phyloP scores from a whole-genome alignment of 2,888 invertebrate species.

The Habrosyne pyritoides region DNA sequence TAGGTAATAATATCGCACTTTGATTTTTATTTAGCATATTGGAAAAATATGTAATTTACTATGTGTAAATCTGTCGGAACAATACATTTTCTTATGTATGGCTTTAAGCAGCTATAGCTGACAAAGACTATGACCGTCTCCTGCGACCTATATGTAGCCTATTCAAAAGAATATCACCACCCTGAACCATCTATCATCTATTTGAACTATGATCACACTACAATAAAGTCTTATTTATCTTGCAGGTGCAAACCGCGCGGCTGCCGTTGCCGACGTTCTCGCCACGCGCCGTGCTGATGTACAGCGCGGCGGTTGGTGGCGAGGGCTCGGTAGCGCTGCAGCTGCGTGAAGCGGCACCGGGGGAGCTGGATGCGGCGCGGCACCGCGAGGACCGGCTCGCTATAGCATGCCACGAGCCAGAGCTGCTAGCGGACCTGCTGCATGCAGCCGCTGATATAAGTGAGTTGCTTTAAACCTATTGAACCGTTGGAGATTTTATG shows the following conservation, averaged over 20 bases:
- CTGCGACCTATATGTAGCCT: too few relatives aligned
- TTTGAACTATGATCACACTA: too few relatives aligned
- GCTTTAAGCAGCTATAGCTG: too few relatives aligned
- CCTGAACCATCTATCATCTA: too few relatives aligned
- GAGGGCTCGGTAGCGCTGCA: slow-evolving; percentile 84
- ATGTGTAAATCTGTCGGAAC: too few relatives aligned
- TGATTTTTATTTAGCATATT: too few relatives aligned
- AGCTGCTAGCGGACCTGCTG: slow-evolving; percentile 88
- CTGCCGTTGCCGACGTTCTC: slow-evolving; percentile 80
- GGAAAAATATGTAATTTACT: too few relatives aligned
- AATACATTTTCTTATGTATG: too few relatives aligned
- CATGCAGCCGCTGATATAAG: slow-evolving; percentile 85
- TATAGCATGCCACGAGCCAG: slow-evolving; percentile 89
- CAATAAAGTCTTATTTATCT: slow-evolving; percentile 10
- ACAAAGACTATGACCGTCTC: too few relatives aligned
- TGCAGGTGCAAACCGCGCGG: slow-evolving; percentile 75
- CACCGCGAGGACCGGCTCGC: slow-evolving; percentile 87
- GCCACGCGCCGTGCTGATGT: slow-evolving; percentile 87
- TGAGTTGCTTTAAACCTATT: slow-evolving; percentile 33
- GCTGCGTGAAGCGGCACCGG: slow-evolving; percentile 83
- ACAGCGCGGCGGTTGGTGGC: slow-evolving; percentile 86
- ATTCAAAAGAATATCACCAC: too few relatives aligned
- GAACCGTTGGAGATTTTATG: too few relatives aligned
- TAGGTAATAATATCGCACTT: too few relatives aligned
- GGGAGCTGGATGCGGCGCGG: slow-evolving; percentile 67